These are phyloP conservation scores for Physella acuta DNA, from an alignment of 1,140 invertebrate genomes.

Conservation along the genomic window DNA sequence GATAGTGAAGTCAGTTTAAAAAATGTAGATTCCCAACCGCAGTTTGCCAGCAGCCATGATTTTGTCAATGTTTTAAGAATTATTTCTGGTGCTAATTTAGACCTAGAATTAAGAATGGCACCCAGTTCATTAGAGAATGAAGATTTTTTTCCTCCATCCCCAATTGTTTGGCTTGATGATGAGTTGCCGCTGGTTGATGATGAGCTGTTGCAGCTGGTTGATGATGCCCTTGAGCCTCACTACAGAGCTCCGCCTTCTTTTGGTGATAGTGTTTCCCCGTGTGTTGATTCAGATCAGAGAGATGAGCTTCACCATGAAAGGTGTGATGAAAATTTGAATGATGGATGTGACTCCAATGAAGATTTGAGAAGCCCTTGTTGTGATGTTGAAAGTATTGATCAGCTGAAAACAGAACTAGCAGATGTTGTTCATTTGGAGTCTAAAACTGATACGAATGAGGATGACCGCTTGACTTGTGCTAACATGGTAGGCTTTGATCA, in stretches of 20 bases:
- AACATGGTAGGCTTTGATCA: not conserved
- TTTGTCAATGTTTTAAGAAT: slow-evolving; percentile 2
- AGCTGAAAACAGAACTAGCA: not conserved
- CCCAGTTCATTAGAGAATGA: too few species aligned
- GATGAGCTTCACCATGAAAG: not conserved
- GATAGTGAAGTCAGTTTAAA: not conserved
- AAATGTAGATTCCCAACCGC: not conserved
- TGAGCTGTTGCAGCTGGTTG: too few species aligned
- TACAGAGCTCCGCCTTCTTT: too few species aligned
- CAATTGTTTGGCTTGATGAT: not conserved
- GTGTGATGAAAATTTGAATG: too few species aligned
- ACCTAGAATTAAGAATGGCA: too few species aligned
- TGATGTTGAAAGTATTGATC: not conserved
- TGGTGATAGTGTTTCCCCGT: too few species aligned
- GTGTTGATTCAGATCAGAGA: too few species aligned
- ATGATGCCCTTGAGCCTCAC: too few species aligned
- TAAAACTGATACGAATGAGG: not conserved
- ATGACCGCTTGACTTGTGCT: not conserved
- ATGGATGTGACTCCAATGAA: not conserved
- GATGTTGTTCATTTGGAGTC: not conserved
- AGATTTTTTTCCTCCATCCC: too few species aligned
- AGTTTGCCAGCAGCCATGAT: not conserved
- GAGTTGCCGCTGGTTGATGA: not conserved
- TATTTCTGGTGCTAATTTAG: not conserved
- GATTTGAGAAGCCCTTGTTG: not conserved